These are phyloP conservation scores for Drosophila ercepeae DNA, from an alignment of 1,140 invertebrate species.

Conservation along the genomic window DNA sequence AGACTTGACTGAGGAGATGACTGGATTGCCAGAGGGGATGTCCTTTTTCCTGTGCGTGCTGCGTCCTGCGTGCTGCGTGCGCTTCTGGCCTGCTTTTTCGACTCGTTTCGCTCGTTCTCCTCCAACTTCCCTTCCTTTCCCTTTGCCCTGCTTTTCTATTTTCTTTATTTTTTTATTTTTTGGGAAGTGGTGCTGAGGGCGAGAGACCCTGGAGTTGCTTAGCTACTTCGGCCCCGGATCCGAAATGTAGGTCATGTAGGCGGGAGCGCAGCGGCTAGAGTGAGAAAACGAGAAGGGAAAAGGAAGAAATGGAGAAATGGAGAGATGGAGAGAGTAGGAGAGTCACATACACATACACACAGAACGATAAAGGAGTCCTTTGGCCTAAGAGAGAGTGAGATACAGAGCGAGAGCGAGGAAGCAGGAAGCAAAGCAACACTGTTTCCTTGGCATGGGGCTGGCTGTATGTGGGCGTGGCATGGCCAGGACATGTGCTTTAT, in stretches of 20 bases:
- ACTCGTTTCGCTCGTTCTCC: neutral
- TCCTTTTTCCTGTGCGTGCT: constrained; percentile 63
- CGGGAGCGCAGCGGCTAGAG: constrained; percentile 1
- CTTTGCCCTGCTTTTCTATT: neutral
- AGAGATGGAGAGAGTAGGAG: neutral
- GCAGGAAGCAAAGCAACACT: constrained; percentile 18
- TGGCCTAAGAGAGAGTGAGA: neutral
- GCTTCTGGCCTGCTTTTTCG: constrained; percentile 25
- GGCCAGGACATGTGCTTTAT: constrained; percentile 54
- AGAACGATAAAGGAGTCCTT: constrained; percentile 8
- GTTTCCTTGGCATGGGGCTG: constrained; percentile 36
- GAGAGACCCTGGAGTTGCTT: constrained; percentile 55
- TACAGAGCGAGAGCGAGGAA: neutral
- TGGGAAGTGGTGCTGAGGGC: constrained; percentile 10
- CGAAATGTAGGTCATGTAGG: constrained; percentile 72
- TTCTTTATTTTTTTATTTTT: neutral
- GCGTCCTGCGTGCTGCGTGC: constrained; percentile 73
- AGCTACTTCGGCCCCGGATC: constrained; percentile 54
- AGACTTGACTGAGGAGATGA: constrained; percentile 31
- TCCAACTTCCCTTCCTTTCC: constrained; percentile 18
- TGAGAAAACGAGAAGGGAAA: neutral
- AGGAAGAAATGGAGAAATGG: neutral
- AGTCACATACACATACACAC: constrained; percentile 32
- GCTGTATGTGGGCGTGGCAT: constrained; percentile 25
- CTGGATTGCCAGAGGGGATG: constrained; percentile 9